These are phyloP conservation scores for Phylloscopus trochiloides DNA, from an alignment of 2,113 vertebrate species.

Conservation along the genomic window DNA sequence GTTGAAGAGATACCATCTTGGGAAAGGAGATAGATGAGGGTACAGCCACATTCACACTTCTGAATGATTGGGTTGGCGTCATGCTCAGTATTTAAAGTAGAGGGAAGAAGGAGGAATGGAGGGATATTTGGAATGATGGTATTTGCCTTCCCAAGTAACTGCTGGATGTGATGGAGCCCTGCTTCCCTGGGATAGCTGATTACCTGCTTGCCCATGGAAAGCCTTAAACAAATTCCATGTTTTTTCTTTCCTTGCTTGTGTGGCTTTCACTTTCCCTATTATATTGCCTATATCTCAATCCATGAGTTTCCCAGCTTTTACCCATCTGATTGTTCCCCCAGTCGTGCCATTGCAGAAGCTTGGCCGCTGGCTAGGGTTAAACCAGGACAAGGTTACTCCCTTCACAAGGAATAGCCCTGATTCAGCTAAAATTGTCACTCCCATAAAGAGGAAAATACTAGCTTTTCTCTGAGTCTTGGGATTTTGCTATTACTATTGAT, in stretches of 20 bases:
- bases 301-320: neutral
- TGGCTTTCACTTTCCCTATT: neutral
- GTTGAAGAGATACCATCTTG: neutral
- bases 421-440: neutral
- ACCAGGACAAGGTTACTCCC: neutral
- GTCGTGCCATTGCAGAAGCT: too few relatives aligned
- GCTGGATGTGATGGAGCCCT: neutral
- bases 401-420: neutral
- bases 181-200: neutral
- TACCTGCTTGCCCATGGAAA: neutral
- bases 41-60: neutral
- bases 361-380: neutral
- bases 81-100: neutral
- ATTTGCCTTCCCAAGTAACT: neutral
- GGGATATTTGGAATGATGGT: neutral
- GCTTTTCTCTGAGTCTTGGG: neutral
- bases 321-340: neutral
- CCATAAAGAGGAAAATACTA: neutral
- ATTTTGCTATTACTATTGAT: neutral
- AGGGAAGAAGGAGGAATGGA: neutral
- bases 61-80: neutral
- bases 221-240: neutral
- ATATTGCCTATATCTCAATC: neutral
- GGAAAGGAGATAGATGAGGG: neutral
- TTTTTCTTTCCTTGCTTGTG: neutral